These are phyloP conservation scores for Beris chalybata DNA, from an alignment of 2,888 invertebrate species.

Conservation along the genomic window DNA sequence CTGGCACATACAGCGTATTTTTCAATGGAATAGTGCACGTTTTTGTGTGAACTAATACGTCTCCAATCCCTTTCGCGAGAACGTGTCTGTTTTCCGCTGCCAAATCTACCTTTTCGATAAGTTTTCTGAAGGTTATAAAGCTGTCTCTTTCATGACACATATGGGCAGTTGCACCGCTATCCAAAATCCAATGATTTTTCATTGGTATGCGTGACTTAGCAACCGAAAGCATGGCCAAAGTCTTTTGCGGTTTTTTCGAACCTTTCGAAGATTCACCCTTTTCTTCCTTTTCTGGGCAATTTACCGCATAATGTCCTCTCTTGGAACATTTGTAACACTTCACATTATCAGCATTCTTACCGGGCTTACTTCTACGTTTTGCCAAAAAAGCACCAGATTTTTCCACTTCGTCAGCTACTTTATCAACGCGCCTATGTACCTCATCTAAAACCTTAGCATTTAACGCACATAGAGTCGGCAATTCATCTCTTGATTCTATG, in stretches of 20 bases:
- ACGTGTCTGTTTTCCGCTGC: neutral
- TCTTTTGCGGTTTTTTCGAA: no score
- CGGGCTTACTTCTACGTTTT: no score
- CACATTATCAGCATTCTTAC: no score
- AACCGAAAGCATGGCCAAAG: no score
- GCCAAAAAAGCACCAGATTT: neutral
- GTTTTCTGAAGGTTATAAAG: neutral
- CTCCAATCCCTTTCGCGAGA: constrained; percentile 1
- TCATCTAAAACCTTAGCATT: constrained; percentile 21
- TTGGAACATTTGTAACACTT: no score
- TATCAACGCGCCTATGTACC: neutral
- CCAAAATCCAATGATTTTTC: neutral
- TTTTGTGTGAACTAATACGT: neutral
- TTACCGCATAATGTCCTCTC: no score
- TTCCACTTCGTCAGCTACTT: neutral
- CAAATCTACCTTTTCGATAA: neutral
- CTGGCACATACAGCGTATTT: neutral
- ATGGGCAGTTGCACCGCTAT: constrained; percentile 3
- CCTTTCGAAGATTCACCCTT: no score
- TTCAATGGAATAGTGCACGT: neutral
- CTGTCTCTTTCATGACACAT: neutral
- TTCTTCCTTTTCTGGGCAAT: no score
- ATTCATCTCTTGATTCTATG: constrained; percentile 38
- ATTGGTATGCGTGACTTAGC: no score
- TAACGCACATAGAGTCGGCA: constrained; percentile 25